Evolutionary conservation across 2,888 invertebrate genomes (phyloP), one percentile per base, ranked within the genome.

Genomic region (Athrips mouffetella): DNA sequence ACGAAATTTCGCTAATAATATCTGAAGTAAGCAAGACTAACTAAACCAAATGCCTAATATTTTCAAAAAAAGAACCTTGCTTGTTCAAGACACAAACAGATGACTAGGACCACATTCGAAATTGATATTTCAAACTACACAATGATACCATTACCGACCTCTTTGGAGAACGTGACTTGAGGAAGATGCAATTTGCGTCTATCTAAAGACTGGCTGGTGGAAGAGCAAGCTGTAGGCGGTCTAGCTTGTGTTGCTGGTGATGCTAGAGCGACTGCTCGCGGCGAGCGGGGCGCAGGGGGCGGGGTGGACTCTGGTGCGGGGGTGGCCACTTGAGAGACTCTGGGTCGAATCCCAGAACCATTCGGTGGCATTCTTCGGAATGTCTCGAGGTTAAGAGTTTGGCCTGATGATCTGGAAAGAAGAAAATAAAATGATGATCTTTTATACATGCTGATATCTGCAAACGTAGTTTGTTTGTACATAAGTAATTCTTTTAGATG

Each of bases 131-230:
- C 44, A 52, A 47, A 16, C 89, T 88, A 95, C 64, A 96, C 95
- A 67, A 96, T 92, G 66, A 96, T 94, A 54, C 95, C 95, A 66
- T 91, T 93, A 94, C 96, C 95, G 92, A 96, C 96, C 96, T 96
- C 96, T 79, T 94, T 93, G 73, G 92, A 95, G 86, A 96, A 96
- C 46, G 96, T 94, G 74, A 96, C 94, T 89, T 94, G 94, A 15
- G 94, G 94, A 65, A 94, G 84, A 64, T 94, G 91, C 16, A 94
- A 88, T 66, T 93, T 91, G 76, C 92, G 90, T 65, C 91, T 78
- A 67, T 91, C 91, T 15, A 89, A 70, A 1, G 87, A 87, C 60
- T 91, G 88, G 55, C 92, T 91, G 52, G 93, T 92, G 2, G 89
- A 90, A 11, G 94, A 94, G 67, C 93, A 93, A 21, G 92, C 93